phyloP scores from a whole-genome alignment of 1,140 invertebrate genomes.

The Pseudomyrmex concolor region DNA sequence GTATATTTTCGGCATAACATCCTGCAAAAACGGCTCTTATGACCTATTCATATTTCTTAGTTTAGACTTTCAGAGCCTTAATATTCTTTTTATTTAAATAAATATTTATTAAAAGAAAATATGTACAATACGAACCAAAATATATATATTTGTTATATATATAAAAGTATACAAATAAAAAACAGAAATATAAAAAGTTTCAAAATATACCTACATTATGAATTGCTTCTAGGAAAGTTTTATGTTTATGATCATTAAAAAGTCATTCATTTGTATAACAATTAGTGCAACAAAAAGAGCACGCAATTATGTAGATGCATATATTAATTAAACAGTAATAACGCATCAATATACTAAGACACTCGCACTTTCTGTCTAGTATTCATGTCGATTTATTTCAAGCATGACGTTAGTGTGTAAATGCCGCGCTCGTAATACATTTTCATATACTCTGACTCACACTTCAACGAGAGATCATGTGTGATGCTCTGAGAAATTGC shows the following conservation, averaged over 20 bases:
- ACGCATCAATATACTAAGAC: neutral
- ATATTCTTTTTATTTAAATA: too few relatives aligned
- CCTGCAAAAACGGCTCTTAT: too few relatives aligned
- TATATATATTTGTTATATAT: too few relatives aligned
- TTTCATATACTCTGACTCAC: conserved; percentile 63
- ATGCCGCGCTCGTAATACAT: conserved; percentile 43
- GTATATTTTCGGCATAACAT: too few relatives aligned
- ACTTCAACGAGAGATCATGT: conserved; percentile 26
- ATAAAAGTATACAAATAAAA: too few relatives aligned
- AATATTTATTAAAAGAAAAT: too few relatives aligned
- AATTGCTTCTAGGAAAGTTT: conserved; percentile 33
- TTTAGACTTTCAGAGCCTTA: too few relatives aligned
- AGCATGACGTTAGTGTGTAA: neutral
- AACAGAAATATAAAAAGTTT: neutral
- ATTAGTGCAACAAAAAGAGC: neutral
- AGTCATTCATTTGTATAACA: conserved; percentile 40
- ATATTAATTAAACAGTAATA: conserved; percentile 19
- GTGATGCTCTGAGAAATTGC: conserved; percentile 34
- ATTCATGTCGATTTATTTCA: conserved; percentile 7
- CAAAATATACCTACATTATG: conserved; percentile 21
- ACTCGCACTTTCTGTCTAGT: neutral
- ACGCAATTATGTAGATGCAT: neutral
- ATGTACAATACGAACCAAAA: too few relatives aligned
- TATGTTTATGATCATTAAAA: neutral
- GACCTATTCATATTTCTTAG: too few relatives aligned